Evolutionary conservation across 2,888 invertebrate genomes (phyloP).

Genomic region (Eudasyphora cyanicolor): DNA sequence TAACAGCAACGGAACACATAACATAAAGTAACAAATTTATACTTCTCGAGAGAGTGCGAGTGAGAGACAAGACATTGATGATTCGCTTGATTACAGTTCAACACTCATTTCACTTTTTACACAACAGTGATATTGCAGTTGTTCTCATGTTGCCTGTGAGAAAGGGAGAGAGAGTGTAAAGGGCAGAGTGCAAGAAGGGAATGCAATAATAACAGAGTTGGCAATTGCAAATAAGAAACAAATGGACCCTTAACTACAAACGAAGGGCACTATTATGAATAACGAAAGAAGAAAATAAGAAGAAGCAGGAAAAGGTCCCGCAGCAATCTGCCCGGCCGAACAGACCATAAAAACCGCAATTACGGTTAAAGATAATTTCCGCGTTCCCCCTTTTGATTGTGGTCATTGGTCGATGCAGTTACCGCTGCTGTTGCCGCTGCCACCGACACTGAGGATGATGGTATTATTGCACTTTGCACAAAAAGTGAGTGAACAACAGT

Average conservation of each 20-base stretch:
- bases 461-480: conserved; percentile 25
- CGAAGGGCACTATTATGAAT: not conserved
- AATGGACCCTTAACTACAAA: conserved; percentile 6
- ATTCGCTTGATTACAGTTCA: not conserved
- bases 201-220: conserved; percentile 40
- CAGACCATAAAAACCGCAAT: conserved; percentile 61
- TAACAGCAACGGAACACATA: conserved; percentile 1
- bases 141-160: not conserved
- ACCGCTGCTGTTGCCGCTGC: not conserved
- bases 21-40: conserved; percentile 25
- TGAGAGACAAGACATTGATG: no score
- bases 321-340: conserved; percentile 10
- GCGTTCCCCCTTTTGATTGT: conserved; percentile 46
- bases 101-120: conserved; percentile 55
- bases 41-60: conserved; percentile 21
- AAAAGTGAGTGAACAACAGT: conserved; percentile 34
- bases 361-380: conserved; percentile 64
- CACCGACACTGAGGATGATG: not conserved
- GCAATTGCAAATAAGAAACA: conserved; percentile 18
- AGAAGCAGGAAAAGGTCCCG: not conserved
- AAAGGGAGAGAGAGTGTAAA: not conserved
- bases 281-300: not conserved
- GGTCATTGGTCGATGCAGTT: not conserved
- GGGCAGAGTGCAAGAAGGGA: not conserved
- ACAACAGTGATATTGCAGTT: no score